Evolutionary conservation across 2,113 vertebrate genomes (phyloP).

Genomic region (Oryzias celebensis): DNA sequence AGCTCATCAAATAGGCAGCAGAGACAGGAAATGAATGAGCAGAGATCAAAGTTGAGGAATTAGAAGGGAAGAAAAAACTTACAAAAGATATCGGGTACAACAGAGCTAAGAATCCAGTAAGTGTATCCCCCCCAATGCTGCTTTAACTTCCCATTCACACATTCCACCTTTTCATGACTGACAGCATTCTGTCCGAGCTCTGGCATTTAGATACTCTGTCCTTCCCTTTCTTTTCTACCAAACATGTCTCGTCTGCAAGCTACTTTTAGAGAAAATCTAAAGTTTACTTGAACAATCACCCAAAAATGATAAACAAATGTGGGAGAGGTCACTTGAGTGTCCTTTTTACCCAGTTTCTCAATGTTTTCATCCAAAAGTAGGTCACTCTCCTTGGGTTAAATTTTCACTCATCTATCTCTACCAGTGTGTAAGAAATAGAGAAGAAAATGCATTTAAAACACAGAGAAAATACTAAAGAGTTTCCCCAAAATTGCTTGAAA

Average conservation of each 20-base stretch:
- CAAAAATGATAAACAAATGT: neutral
- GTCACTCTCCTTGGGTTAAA: conserved; percentile 8
- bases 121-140: conserved; percentile 10
- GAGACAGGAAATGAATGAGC: conserved; percentile 5
- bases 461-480: conserved; percentile 7
- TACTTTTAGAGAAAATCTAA: too few species aligned
- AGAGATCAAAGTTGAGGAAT: conserved; percentile 18
- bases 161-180: conserved; percentile 10
- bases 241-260: too few species aligned
- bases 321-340: conserved; percentile 7
- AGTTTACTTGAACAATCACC: too few species aligned
- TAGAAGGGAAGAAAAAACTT: too few species aligned
- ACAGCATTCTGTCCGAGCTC: conserved; percentile 13
- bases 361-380: conserved; percentile 2
- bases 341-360: neutral
- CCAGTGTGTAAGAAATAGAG: neutral
- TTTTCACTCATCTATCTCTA: neutral
- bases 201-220: conserved; percentile 22
- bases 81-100: neutral
- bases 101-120: conserved; percentile 3
- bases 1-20: conserved; percentile 22
- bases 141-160: conserved; percentile 1
- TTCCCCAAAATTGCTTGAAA: conserved; percentile 7
- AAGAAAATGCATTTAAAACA: neutral
- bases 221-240: neutral